Conservation (phyloP, 2,113 vertebrate genomes). For the Phaethon lepturus region DNA sequence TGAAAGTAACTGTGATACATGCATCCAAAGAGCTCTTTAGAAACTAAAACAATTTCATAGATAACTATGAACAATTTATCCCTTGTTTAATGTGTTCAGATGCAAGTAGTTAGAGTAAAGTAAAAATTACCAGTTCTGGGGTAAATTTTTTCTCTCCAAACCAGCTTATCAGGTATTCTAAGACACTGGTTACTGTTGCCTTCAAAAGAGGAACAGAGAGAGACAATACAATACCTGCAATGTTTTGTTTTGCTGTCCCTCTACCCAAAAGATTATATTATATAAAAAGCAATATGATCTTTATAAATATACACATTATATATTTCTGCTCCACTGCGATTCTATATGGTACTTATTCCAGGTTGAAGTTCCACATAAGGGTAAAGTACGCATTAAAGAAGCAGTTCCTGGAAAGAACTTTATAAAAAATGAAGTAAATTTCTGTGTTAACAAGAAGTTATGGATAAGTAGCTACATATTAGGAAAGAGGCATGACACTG, state of each 20-base stretch:
- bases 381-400: background rate
- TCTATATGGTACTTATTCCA: background rate
- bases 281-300: background rate
- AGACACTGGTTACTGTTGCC: slow-evolving; percentile 88
- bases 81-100: background rate
- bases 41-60: background rate
- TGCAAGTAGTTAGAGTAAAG: slow-evolving; percentile 43
- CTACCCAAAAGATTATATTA: background rate
- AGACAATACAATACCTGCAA: background rate
- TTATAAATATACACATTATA: background rate
- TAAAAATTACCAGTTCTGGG: slow-evolving; percentile 89
- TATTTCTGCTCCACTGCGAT: background rate
- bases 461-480: background rate
- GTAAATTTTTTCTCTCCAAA: slow-evolving; percentile 91
- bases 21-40: background rate
- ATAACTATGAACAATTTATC: background rate
- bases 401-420: background rate
- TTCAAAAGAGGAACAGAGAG: slow-evolving; percentile 62
- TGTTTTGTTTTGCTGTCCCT: background rate
- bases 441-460: background rate
- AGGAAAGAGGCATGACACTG: background rate
- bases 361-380: background rate
- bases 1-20: background rate
- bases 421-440: background rate
- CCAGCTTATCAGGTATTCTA: slow-evolving; percentile 92